Evolutionary conservation across 2,797 vertebrate species (phyloP).

Genomic region (Gallinago solitaria): DNA sequence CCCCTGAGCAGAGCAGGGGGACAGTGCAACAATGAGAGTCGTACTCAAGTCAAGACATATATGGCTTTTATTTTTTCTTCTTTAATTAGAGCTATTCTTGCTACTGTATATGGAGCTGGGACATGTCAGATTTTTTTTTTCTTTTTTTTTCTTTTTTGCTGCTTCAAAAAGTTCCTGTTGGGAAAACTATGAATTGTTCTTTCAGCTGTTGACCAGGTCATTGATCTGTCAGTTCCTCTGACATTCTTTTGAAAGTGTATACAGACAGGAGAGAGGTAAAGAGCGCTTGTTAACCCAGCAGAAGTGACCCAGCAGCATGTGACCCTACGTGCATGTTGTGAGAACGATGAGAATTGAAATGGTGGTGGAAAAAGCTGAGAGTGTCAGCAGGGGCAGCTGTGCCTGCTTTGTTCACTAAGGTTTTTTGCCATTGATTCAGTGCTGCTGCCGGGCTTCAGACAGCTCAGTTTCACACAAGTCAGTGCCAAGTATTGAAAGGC

Average conservation of each 20-base stretch:
- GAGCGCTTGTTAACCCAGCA: neutral
- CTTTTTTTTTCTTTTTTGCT: neutral
- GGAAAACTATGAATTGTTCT: neutral
- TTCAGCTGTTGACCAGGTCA: neutral
- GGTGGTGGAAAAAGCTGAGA: neutral
- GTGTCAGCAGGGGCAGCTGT: neutral
- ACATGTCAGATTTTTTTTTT: neutral
- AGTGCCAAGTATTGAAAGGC: neutral
- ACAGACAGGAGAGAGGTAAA: neutral
- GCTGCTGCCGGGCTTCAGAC: neutral
- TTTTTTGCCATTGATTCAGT: neutral
- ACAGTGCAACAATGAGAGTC: neutral
- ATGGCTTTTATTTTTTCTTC: neutral
- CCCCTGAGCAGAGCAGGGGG: accelerated
- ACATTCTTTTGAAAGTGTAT: neutral
- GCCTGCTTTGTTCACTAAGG: neutral
- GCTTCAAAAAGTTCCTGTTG: neutral
- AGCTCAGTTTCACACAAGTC: neutral
- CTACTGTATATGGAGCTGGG: neutral
- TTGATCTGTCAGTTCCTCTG: neutral
- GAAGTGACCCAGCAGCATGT: neutral
- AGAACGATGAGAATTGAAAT: neutral
- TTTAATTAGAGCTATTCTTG: neutral
- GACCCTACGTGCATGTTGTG: neutral
- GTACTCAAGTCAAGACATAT: neutral